Evolutionary conservation across 1,140 invertebrate genomes (phyloP).

Genomic region (Acromyrmex echinatior): DNA sequence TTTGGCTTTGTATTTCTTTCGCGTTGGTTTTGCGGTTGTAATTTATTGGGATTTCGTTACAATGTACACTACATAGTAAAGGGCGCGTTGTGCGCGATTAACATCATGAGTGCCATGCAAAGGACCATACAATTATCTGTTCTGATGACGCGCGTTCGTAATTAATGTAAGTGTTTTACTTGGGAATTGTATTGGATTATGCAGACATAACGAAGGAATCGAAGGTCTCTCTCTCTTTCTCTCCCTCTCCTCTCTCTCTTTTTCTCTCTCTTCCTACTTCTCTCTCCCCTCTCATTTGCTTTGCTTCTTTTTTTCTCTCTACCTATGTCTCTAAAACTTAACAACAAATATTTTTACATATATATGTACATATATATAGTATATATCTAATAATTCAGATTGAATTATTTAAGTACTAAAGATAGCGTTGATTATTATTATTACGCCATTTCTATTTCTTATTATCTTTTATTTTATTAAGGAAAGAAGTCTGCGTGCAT

Average conservation of each 20-base stretch:
- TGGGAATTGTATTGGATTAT: background rate
- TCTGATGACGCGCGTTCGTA: background rate
- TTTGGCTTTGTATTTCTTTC: background rate
- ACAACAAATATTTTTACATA: too few relatives aligned
- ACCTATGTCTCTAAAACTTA: too few relatives aligned
- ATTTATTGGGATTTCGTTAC: background rate
- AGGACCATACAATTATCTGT: background rate
- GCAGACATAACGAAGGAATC: background rate
- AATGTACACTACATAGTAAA: background rate
- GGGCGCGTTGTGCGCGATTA: background rate
- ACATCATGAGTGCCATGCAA: background rate
- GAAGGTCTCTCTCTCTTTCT: too few relatives aligned
- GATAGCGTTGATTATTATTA: too few relatives aligned
- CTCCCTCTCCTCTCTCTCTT: too few relatives aligned
- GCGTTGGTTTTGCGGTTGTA: background rate
- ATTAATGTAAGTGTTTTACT: background rate
- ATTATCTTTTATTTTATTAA: background rate
- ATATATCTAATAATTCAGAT: too few relatives aligned
- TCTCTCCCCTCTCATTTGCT: too few relatives aligned
- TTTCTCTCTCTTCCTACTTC: too few relatives aligned
- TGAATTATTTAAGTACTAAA: too few relatives aligned
- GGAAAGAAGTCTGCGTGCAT: background rate
- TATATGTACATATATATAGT: too few relatives aligned
- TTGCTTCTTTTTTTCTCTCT: too few relatives aligned
- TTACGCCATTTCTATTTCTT: too few relatives aligned